These are phyloP conservation scores for Peromyscus aztecus DNA, from an alignment of 2,797 vertebrate genomes.

Conservation along the genomic window DNA sequence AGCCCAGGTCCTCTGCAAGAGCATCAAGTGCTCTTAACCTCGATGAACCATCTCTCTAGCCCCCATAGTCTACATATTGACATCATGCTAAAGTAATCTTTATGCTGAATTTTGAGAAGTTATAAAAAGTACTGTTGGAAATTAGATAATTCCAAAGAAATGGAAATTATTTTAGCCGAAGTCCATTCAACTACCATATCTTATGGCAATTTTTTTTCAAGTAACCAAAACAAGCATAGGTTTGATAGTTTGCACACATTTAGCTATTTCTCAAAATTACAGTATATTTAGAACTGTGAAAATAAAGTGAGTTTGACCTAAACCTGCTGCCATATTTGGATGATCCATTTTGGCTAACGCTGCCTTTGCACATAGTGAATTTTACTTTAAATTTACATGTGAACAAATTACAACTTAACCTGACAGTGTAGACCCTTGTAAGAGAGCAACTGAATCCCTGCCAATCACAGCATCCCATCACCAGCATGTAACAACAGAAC, in stretches of 20 bases:
- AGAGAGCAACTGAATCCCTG: background rate
- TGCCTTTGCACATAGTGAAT: background rate
- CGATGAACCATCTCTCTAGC: background rate
- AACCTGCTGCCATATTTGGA: background rate
- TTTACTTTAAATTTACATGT: background rate
- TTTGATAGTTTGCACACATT: background rate
- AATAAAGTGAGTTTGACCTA: background rate
- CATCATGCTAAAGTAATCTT: background rate
- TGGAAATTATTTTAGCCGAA: background rate
- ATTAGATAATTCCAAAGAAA: background rate
- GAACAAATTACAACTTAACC: background rate
- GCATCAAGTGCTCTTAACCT: background rate
- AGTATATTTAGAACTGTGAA: background rate
- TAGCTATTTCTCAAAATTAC: conserved; percentile 42
- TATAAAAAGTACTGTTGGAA: background rate
- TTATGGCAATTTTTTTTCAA: background rate
- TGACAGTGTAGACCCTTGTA: background rate
- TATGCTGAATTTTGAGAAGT: background rate
- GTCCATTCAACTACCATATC: background rate
- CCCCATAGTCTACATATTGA: background rate
- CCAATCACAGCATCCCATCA: background rate
- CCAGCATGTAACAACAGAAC: background rate
- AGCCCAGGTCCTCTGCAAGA: background rate
- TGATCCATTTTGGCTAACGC: background rate
- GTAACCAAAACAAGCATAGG: background rate